phyloP scores from a whole-genome alignment of 2,888 invertebrate species.

The Leucophenga montana region DNA sequence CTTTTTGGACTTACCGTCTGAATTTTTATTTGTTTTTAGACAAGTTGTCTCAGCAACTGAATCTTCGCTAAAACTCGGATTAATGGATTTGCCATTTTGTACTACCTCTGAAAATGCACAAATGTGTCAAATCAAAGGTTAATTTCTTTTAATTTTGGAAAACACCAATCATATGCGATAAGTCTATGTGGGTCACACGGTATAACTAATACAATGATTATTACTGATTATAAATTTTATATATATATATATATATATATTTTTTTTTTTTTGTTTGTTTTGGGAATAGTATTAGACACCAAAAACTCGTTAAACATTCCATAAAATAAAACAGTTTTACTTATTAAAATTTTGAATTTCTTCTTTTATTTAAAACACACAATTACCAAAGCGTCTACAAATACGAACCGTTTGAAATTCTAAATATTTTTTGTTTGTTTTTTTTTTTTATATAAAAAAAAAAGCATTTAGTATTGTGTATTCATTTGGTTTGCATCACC shows the following conservation, averaged over 20 bases:
- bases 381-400: constrained; percentile 3
- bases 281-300: constrained; percentile 10
- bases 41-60: constrained; percentile 86
- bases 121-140: constrained; percentile 65
- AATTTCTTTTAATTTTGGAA: constrained; percentile 40
- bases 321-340: background rate
- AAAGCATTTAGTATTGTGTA: background rate
- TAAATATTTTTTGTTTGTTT: too few relatives aligned
- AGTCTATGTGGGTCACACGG: constrained; percentile 6
- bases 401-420: too few relatives aligned
- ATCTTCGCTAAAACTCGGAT: constrained; percentile 87
- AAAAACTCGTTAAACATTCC: constrained; percentile 13
- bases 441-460: too few relatives aligned
- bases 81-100: constrained; percentile 76
- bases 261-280: background rate
- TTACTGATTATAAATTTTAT: constrained; percentile 3
- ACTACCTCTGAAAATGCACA: constrained; percentile 73
- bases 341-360: background rate
- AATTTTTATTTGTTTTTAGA: constrained; percentile 87
- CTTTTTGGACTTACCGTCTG: constrained; percentile 82
- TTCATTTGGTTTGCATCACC: background rate
- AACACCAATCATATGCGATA: constrained; percentile 44
- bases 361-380: background rate
- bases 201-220: background rate
- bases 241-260: too few relatives aligned